These are phyloP conservation scores for Zophobas atratus DNA, from an alignment of 1,140 invertebrate genomes.

Conservation along the genomic window DNA sequence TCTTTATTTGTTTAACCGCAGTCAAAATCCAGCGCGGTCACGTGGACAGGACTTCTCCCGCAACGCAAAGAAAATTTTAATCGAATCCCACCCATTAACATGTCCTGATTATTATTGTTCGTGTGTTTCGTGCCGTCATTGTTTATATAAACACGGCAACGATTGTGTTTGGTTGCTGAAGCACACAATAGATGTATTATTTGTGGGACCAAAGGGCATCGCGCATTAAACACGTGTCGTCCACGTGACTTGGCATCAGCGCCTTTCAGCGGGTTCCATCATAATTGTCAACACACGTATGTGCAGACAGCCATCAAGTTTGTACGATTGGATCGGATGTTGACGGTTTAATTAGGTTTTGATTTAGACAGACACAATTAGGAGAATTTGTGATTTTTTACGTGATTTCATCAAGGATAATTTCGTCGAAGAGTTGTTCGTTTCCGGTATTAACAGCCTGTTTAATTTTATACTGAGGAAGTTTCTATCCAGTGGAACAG, in stretches of 20 bases:
- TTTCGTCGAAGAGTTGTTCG: slow-evolving; percentile 4
- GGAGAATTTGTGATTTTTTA: slow-evolving; percentile 12
- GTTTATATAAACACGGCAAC: slow-evolving; percentile 26
- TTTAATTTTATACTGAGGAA: slow-evolving; percentile 42
- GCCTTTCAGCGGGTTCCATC: slow-evolving; percentile 41
- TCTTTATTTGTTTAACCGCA: too few relatives aligned
- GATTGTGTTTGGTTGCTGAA: slow-evolving; percentile 40
- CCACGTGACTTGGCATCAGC: slow-evolving; percentile 47
- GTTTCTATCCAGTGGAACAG: slow-evolving; percentile 37
- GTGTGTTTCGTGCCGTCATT: slow-evolving; percentile 28
- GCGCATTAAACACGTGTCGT: slow-evolving; percentile 44
- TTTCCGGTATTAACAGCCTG: slow-evolving; percentile 30
- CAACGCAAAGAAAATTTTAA: slow-evolving; percentile 3
- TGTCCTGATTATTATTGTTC: slow-evolving; percentile 4
- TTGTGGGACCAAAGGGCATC: slow-evolving; percentile 45
- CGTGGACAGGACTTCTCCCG: background rate
- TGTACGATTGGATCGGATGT: slow-evolving; percentile 42
- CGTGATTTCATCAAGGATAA: background rate
- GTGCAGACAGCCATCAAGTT: slow-evolving; percentile 14
- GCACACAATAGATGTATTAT: slow-evolving; percentile 46
- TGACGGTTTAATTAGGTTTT: slow-evolving; percentile 44
- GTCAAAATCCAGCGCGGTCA: background rate
- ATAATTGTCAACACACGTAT: slow-evolving; percentile 42
- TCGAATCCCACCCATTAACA: slow-evolving; percentile 32
- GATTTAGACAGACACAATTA: slow-evolving; percentile 13